These are phyloP conservation scores for Raja brachyura DNA, from an alignment of 2,113 vertebrate genomes.

Conservation along the genomic window DNA sequence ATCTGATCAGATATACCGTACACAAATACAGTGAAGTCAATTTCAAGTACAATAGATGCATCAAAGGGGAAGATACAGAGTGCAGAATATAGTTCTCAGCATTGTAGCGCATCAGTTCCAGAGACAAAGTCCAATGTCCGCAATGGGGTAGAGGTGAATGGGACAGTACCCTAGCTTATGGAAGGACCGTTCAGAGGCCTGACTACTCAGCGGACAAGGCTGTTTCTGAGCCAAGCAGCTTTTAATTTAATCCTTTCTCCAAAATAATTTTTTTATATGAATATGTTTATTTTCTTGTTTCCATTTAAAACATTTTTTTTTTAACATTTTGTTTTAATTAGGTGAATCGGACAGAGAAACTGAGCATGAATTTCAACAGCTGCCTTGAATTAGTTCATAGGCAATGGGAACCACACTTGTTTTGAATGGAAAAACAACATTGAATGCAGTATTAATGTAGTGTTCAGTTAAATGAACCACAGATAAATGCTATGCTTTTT, in stretches of 20 bases:
- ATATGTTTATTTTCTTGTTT: not conserved
- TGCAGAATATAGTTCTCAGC: no score
- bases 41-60: no score
- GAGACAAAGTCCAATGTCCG: no score
- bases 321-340: conserved; percentile 7
- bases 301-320: not conserved
- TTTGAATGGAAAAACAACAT: not conserved
- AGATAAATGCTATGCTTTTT: not conserved
- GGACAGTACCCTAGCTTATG: no score
- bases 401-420: not conserved
- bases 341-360: conserved; percentile 10
- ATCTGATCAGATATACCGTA: no score
- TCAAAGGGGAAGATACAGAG: no score
- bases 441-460: not conserved
- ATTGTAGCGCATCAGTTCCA: no score
- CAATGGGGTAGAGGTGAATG: no score
- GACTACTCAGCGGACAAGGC: no score
- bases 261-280: not conserved
- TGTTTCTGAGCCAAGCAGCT: not conserved
- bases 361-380: conserved; percentile 12
- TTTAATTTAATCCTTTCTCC: not conserved
- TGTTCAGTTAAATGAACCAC: conserved; percentile 6
- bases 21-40: no score
- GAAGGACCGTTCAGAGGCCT: no score
- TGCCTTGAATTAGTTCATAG: conserved; percentile 17